A percentile compares a stretch with the other conserved stretches of the same genome.
Conservation (phyloP, 1,140 invertebrate genomes). For the Holcopasites calliopsidis region DNA sequence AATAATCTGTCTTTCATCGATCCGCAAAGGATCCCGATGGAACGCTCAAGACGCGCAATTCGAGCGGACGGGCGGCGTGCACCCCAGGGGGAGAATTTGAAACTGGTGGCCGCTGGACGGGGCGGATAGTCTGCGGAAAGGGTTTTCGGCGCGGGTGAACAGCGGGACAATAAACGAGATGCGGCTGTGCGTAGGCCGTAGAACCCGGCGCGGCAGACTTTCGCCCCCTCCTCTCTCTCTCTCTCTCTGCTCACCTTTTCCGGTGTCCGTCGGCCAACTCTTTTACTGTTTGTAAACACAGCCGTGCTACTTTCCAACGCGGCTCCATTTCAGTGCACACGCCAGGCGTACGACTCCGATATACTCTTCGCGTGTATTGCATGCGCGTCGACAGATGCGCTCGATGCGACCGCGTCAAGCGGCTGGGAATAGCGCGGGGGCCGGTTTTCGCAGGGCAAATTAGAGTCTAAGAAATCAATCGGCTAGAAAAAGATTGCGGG, state of each 20-base stretch:
- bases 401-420: no score
- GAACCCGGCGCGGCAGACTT: constrained; percentile 55
- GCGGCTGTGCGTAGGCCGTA: constrained; percentile 48
- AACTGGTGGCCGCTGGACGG: neutral
- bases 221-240: constrained; percentile 53
- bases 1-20: no score
- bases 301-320: constrained; percentile 67
- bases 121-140: neutral
- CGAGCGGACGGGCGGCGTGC: no score
- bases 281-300: constrained; percentile 70
- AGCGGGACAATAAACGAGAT: constrained; percentile 59
- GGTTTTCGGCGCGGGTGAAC: constrained; percentile 37
- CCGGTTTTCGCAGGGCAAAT: constrained; percentile 29
- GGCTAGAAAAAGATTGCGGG: neutral
- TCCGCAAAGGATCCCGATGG: no score
- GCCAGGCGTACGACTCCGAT: constrained; percentile 24
- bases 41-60: no score
- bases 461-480: constrained; percentile 12
- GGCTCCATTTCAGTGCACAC: constrained; percentile 55
- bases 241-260: constrained; percentile 17
- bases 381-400: neutral
- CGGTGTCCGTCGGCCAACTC: constrained; percentile 23
- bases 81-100: neutral
- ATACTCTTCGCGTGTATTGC: constrained; percentile 18
- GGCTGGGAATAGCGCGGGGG: constrained; percentile 26